These are phyloP conservation scores for Panthera tigris DNA, from an alignment of 2,113 vertebrate genomes.

Conservation along the genomic window DNA sequence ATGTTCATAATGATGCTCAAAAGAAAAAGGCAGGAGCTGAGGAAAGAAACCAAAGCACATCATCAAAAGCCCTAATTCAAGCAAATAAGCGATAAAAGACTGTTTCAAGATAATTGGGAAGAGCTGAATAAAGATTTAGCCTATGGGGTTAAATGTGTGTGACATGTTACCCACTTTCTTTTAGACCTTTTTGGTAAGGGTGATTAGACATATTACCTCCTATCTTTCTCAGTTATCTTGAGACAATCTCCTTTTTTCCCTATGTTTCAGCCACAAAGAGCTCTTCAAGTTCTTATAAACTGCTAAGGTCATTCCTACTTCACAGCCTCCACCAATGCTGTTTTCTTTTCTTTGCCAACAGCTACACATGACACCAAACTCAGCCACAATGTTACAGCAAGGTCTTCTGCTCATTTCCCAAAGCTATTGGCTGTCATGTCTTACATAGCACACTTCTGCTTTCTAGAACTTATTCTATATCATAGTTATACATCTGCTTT, in stretches of 20 bases:
- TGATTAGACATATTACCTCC: not conserved
- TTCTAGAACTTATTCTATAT: not conserved
- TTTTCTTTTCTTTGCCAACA: not conserved
- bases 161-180: not conserved
- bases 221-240: not conserved
- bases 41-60: not conserved
- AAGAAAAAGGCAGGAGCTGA: not conserved
- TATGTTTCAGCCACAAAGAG: not conserved
- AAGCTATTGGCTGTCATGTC: not conserved
- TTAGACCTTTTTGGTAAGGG: not conserved
- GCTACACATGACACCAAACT: fast-evolving
- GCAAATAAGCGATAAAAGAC: not conserved
- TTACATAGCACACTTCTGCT: not conserved
- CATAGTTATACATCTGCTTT: not conserved
- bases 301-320: not conserved
- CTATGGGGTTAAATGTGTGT: not conserved
- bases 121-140: not conserved
- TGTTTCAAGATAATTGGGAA: not conserved
- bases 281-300: not conserved
- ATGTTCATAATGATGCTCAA: not conserved
- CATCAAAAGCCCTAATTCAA: not conserved
- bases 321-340: not conserved
- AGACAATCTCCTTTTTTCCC: not conserved
- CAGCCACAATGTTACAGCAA: not conserved
- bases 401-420: not conserved